phyloP scores from a whole-genome alignment of 2,113 vertebrate species.

The Myrmophylax atrothorax region DNA sequence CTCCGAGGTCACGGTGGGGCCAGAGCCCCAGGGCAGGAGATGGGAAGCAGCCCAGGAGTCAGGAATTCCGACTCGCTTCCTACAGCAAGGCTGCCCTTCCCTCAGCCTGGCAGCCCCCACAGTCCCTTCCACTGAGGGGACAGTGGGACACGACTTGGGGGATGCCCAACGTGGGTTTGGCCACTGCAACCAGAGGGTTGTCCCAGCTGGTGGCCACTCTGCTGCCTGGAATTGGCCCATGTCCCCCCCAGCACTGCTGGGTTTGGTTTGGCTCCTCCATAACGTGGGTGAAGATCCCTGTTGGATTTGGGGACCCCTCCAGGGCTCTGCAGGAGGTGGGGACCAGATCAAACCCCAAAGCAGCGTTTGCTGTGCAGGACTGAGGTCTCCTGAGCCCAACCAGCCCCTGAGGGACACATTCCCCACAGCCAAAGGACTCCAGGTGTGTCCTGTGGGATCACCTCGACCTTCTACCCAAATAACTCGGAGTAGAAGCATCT shows the following conservation, averaged over 20 bases:
- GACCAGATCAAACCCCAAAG: not conserved
- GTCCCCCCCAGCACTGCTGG: not conserved
- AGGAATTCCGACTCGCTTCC: not conserved
- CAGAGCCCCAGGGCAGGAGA: not conserved
- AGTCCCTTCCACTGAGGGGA: not conserved
- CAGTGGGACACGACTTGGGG: rapidly evolving
- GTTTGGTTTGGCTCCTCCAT: not conserved
- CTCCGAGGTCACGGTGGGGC: slow-evolving; percentile 43
- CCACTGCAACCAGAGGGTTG: rapidly evolving
- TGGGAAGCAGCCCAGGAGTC: not conserved
- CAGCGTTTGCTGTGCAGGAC: not conserved
- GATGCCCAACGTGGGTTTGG: not conserved
- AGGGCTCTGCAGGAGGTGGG: not conserved
- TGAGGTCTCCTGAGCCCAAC: not conserved
- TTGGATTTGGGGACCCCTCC: not conserved
- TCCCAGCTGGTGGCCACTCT: not conserved
- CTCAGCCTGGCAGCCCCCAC: not conserved
- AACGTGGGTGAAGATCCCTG: rapidly evolving
- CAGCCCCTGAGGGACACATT: not conserved
- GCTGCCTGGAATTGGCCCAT: rapidly evolving
- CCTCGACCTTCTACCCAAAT: not conserved
- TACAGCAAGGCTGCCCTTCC: not conserved
- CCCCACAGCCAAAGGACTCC: not conserved
- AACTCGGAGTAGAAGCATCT: not conserved
- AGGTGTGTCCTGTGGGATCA: rapidly evolving